A percentile compares a stretch with the other conserved stretches of the same genome.
Conservation (phyloP, 2,113 vertebrate species). For the Brachyistius frenatus region DNA sequence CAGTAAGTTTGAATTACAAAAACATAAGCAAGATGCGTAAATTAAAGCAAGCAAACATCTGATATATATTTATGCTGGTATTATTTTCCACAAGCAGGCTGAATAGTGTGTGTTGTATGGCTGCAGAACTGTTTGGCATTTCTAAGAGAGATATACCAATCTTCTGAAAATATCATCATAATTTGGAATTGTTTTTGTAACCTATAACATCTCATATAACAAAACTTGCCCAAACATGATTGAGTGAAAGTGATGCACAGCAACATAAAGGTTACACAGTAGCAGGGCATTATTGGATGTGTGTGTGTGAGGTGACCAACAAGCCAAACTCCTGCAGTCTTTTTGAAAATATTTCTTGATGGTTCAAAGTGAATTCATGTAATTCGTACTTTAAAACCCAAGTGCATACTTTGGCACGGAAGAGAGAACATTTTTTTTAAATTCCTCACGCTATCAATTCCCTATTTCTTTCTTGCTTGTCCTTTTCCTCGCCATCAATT, state of each 20-base stretch:
- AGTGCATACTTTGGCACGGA: constrained; percentile 36
- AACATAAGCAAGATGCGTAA: background rate
- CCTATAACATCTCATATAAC: too few species aligned
- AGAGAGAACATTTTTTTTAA: constrained; percentile 15
- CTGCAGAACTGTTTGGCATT: background rate
- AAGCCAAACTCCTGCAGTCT: background rate
- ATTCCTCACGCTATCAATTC: constrained; percentile 45
- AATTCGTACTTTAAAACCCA: constrained; percentile 28
- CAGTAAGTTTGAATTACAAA: background rate
- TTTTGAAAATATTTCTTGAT: constrained; percentile 11
- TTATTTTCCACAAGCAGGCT: too few species aligned
- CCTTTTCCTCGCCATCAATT: constrained; percentile 38
- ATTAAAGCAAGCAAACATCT: too few species aligned
- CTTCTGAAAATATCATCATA: too few species aligned
- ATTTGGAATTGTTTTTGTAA: too few species aligned
- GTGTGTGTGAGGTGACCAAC: constrained; percentile 11
- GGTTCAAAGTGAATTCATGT: constrained; percentile 38
- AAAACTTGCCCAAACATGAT: background rate
- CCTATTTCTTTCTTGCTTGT: constrained; percentile 30
- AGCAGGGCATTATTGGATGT: constrained; percentile 10
- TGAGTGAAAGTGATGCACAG: background rate
- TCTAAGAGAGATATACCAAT: too few species aligned
- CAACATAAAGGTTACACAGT: constrained; percentile 13
- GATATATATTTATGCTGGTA: too few species aligned
- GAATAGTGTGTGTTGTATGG: too few species aligned